Percentiles rank a stretch among this genome's conserved stretches.
phyloP scores from a whole-genome alignment of 2,113 vertebrate genomes.

The Sebastes schlegelii region DNA sequence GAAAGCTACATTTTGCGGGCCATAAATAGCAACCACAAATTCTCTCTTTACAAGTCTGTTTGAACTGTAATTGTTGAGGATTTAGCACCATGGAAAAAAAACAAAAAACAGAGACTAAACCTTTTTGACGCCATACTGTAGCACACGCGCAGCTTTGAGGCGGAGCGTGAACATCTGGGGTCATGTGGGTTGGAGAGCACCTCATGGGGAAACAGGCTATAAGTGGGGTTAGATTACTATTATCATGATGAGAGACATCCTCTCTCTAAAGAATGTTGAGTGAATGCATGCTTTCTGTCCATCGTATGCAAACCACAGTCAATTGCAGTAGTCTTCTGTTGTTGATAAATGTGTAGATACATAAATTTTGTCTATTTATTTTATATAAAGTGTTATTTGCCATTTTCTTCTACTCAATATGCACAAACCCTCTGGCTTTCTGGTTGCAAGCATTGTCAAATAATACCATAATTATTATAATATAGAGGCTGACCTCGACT shows the following conservation, averaged over 20 bases:
- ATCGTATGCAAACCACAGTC: background rate
- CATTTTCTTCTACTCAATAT: constrained; percentile 5
- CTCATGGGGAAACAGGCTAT: background rate
- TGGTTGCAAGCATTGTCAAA: background rate
- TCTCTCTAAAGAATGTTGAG: background rate
- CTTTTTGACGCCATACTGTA: background rate
- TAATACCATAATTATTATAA: background rate
- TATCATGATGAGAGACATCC: background rate
- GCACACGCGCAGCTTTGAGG: background rate
- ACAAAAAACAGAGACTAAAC: background rate
- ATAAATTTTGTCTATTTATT: background rate
- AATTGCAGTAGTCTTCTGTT: background rate
- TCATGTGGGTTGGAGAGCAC: background rate
- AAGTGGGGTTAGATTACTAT: background rate
- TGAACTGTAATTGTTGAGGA: background rate
- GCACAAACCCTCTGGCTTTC: background rate
- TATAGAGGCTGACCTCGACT: background rate
- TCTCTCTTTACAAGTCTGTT: constrained; percentile 18
- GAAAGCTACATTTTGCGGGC: constrained; percentile 12
- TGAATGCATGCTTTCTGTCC: background rate
- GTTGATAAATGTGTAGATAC: constrained; percentile 3
- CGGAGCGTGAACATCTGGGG: background rate
- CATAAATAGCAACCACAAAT: constrained; percentile 20
- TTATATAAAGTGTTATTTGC: background rate
- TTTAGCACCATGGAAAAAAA: background rate